phyloP scores from a whole-genome alignment of 2,113 vertebrate genomes.

The Tichodroma muraria region DNA sequence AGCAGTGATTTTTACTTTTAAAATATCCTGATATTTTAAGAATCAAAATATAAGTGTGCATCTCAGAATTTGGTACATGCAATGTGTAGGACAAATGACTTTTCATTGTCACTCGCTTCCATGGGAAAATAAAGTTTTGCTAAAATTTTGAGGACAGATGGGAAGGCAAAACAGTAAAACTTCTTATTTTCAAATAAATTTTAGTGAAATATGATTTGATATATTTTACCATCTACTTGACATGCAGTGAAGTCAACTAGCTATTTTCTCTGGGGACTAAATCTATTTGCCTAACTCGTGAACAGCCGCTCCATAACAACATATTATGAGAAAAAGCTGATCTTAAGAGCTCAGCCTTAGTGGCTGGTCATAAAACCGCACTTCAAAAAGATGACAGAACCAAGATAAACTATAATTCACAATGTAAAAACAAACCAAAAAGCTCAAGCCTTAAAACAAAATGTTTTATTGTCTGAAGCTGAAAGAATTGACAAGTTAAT shows the following conservation, averaged over 20 bases:
- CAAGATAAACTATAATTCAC: neutral
- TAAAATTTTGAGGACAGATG: neutral
- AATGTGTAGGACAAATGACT: neutral
- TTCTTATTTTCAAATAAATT: neutral
- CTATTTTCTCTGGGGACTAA: neutral
- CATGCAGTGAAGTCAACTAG: neutral
- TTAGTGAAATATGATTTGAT: neutral
- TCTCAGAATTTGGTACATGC: neutral
- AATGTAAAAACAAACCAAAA: neutral
- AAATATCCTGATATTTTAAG: neutral
- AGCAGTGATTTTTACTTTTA: neutral
- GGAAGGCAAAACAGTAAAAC: neutral
- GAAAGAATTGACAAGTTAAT: neutral
- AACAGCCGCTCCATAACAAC: neutral
- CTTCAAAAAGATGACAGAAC: neutral
- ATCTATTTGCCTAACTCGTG: neutral
- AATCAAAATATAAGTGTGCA: neutral
- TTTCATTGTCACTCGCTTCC: neutral
- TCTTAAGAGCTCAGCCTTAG: neutral
- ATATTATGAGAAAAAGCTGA: neutral
- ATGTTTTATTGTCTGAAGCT: neutral
- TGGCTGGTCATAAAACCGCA: neutral
- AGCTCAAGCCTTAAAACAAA: neutral
- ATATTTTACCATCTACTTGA: neutral
- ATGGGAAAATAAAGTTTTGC: neutral